Conservation (phyloP, 2,113 vertebrate species). For the Microcebus griseorufus region DNA sequence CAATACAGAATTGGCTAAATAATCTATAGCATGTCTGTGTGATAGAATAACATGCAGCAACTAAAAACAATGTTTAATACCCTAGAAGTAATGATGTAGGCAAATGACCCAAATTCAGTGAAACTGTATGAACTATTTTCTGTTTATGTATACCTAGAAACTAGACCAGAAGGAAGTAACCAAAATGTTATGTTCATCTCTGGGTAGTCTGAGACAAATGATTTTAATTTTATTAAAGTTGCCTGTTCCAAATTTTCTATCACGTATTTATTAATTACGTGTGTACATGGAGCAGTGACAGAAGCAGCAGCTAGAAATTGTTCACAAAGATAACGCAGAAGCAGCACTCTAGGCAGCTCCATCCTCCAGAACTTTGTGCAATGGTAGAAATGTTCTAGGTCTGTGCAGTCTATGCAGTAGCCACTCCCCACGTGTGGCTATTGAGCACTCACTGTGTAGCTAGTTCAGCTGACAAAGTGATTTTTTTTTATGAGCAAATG, state of each 20-base stretch:
- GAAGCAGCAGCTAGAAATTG: neutral
- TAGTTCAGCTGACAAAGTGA: neutral
- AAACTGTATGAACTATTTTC: neutral
- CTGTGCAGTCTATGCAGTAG: neutral
- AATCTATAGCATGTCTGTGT: neutral
- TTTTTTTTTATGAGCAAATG: neutral
- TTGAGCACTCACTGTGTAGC: neutral
- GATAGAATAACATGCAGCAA: neutral
- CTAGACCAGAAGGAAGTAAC: neutral
- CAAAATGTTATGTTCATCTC: constrained; percentile 14
- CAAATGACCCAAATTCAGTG: neutral
- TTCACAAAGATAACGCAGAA: neutral
- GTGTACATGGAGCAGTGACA: neutral
- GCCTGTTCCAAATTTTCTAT: neutral
- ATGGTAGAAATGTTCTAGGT: neutral
- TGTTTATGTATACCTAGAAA: neutral
- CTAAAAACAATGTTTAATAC: neutral
- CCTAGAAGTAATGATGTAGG: neutral
- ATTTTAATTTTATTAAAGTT: constrained; percentile 43
- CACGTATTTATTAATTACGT: neutral
- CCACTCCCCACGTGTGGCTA: neutral
- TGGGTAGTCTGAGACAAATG: neutral
- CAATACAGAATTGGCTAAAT: neutral
- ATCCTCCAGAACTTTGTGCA: neutral
- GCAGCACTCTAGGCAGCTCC: neutral